Conservation (phyloP, 2,797 vertebrate species). For the Luscinia megarhynchos region DNA sequence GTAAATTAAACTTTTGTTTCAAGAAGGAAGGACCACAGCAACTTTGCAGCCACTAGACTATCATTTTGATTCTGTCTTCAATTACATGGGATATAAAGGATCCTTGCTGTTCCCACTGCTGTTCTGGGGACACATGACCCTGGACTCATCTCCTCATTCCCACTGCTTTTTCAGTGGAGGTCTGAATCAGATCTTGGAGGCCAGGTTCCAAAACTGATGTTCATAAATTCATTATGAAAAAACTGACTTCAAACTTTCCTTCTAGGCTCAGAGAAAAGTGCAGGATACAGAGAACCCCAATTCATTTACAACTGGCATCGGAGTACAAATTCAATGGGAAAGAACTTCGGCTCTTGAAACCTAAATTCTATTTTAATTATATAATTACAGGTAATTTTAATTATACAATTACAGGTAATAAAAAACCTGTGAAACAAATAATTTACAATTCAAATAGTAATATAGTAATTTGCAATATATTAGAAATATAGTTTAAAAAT, state of each 20-base stretch:
- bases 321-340: slow-evolving; percentile 2
- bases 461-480: neutral
- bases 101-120: neutral
- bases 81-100: neutral
- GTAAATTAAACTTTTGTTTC: neutral
- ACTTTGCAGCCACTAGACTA: neutral
- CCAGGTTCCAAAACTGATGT: neutral
- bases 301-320: neutral
- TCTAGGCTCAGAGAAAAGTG: neutral
- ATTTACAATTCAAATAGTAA: slow-evolving; percentile 37
- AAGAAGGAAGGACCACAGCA: neutral
- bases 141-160: neutral
- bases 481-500: slow-evolving; percentile 55
- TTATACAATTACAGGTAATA: slow-evolving; percentile 31
- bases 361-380: slow-evolving; percentile 1
- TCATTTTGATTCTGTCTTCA: neutral
- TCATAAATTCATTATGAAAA: neutral
- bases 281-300: neutral
- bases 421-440: slow-evolving; percentile 48
- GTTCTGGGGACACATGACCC: neutral
- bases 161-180: neutral
- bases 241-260: neutral
- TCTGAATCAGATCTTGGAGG: neutral
- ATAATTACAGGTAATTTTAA: slow-evolving; percentile 4
- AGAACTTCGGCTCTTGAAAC: slow-evolving; percentile 19